Percentiles rank a stretch among this genome's conserved stretches.
These are phyloP conservation scores for Rhinophrynus dorsalis DNA, from an alignment of 2,797 vertebrate species.

Conservation along the genomic window DNA sequence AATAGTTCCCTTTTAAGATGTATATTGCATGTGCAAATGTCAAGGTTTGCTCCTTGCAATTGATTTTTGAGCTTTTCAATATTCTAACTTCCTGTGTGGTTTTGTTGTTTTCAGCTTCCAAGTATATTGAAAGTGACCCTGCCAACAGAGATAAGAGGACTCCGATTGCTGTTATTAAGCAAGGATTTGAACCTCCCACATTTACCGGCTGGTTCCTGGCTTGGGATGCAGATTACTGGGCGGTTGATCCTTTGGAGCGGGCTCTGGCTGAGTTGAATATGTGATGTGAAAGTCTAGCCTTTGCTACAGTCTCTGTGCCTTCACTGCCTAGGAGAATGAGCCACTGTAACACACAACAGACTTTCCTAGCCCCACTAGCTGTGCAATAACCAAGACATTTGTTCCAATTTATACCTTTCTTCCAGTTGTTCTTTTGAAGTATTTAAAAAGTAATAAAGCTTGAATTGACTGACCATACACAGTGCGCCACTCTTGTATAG, in stretches of 20 bases:
- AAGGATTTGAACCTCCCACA: slow-evolving; percentile 89
- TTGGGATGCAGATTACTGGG: slow-evolving; percentile 94
- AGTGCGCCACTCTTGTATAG: too few species aligned
- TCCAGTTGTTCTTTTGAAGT: slow-evolving; percentile 56
- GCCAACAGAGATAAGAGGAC: slow-evolving; percentile 85
- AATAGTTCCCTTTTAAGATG: too few species aligned
- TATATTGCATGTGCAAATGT: too few species aligned
- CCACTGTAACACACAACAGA: slow-evolving; percentile 49
- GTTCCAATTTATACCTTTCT: slow-evolving; percentile 48
- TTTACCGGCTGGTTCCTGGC: slow-evolving; percentile 97
- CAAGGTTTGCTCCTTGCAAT: too few species aligned
- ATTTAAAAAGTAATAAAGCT: slow-evolving; percentile 71
- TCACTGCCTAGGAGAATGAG: slow-evolving; percentile 59
- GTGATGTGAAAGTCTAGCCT: slow-evolving; percentile 53
- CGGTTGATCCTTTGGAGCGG: slow-evolving; percentile 84
- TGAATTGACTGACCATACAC: too few species aligned
- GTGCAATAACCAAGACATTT: slow-evolving; percentile 59
- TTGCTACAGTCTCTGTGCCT: slow-evolving; percentile 45
- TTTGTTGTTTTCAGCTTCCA: slow-evolving; percentile 73
- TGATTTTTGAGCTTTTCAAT: too few species aligned
- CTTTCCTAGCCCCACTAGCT: slow-evolving; percentile 59
- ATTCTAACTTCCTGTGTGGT: too few species aligned
- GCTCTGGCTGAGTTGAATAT: slow-evolving; percentile 85
- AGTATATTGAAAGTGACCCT: slow-evolving; percentile 90
- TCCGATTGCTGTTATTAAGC: slow-evolving; percentile 83